Evolutionary conservation across 2,797 vertebrate genomes (phyloP), one percentile per base, ranked within the genome.

Genomic region (Peromyscus eremicus): DNA sequence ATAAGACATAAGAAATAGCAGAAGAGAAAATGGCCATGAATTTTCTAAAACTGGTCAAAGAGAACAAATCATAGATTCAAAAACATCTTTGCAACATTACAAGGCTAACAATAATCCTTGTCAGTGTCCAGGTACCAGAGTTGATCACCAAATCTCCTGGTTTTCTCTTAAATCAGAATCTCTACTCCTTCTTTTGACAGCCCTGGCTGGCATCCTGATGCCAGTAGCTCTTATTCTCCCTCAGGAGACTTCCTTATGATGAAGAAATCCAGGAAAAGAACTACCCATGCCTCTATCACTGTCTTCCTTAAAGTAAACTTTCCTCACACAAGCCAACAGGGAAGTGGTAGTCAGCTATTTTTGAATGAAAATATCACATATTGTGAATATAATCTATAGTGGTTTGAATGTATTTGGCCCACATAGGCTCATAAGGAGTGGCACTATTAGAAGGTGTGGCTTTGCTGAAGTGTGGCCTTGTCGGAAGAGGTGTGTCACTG

Each of bases 1-100:
- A 52, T 19, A 86, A 17, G 14, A 79, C 14, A 91, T n/a, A 96
- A 88, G 76, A 97, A 85, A 94, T 88, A 73, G 77, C 89, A 77
- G 40, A 84, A 82, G 76, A 87, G 3, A n/a, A 32, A 64, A 83
- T 88, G 7, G 37, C 32, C 43, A 88, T 89, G 76, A 4, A 79
- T 96, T 94, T 92, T 71, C 73, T 29, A 79, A 75, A 90, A 84
- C 9, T 84, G n/a, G n/a, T 81, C 21, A 55, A 92, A 68, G 0
- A 88, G 1, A 52, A 43, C 46, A 87, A 97, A 64, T 57, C 8
- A 57, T 32, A 84, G 14, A 77, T 80, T 90, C 10, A 92, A 93
- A 34, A 85, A 34, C 55, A 43, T 90, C 60, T 77, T 83, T 90
- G 86, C 95, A 91, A 94, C 5, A 25, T 70, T 76, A 1, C 16